phyloP scores from a whole-genome alignment of 2,888 invertebrate genomes.

The Cephus sareptanus region DNA sequence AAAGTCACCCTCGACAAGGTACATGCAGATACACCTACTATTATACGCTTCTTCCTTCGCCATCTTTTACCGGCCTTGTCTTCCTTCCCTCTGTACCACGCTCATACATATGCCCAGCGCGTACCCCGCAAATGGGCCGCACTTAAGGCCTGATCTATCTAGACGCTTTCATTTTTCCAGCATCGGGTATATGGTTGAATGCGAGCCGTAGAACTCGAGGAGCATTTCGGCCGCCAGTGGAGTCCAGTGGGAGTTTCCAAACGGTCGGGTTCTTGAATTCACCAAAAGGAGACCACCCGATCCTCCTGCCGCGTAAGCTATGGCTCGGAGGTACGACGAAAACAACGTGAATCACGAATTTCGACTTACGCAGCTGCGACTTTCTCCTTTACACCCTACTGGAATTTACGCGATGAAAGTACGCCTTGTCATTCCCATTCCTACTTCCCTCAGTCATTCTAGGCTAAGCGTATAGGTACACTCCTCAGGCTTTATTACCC shows the following conservation, averaged over 20 bases:
- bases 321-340: constrained; percentile 11
- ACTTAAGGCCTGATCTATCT: neutral
- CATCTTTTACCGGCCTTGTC: neutral
- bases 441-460: neutral
- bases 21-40: neutral
- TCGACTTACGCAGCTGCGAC: neutral
- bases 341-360: constrained; percentile 8
- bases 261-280: constrained; percentile 17
- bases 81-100: neutral
- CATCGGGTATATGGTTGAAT: neutral
- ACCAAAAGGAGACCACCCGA: constrained; percentile 6
- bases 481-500: neutral
- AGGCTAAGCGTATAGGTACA: no score
- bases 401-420: neutral
- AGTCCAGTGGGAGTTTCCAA: neutral
- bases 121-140: neutral
- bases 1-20: neutral
- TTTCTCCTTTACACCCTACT: neutral
- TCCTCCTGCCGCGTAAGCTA: constrained; percentile 17
- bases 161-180: neutral
- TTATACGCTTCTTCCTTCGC: neutral
- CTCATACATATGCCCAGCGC: neutral
- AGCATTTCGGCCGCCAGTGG: neutral
- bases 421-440: neutral
- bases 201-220: neutral